Conservation (phyloP, 2,797 vertebrate species). For the Glossophaga mutica region DNA sequence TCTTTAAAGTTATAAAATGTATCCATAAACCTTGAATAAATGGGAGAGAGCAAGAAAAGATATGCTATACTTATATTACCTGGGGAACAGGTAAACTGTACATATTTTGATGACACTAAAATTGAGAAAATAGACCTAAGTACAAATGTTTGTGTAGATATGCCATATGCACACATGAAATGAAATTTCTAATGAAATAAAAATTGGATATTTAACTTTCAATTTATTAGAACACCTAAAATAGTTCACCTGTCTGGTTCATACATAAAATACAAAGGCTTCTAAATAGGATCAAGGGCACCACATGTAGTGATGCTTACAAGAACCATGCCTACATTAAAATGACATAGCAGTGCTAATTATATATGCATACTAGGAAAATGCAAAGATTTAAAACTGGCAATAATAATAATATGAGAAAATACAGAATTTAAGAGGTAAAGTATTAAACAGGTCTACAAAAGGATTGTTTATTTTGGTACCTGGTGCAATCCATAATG, state of each 20-base stretch:
- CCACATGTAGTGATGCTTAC: neutral
- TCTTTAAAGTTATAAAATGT: neutral
- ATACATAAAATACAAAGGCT: neutral
- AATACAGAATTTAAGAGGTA: neutral
- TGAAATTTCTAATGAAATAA: neutral
- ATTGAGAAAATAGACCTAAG: neutral
- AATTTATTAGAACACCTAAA: neutral
- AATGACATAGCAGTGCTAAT: neutral
- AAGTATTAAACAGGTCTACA: neutral
- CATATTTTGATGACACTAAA: neutral
- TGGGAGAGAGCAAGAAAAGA: neutral
- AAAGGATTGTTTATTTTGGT: neutral
- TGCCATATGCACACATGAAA: neutral
- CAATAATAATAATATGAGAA: neutral
- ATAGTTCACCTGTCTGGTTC: neutral
- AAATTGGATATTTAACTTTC: neutral
- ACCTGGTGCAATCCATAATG: neutral
- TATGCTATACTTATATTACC: neutral
- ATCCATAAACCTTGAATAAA: neutral
- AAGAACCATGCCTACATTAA: neutral
- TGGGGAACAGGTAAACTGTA: neutral
- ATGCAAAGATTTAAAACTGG: neutral
- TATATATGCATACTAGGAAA: neutral
- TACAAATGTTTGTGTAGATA: neutral
- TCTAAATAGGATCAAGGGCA: neutral